A percentile compares a stretch with the other conserved stretches of the same genome.
Evolutionary conservation across 2,797 vertebrate genomes (phyloP).

Genomic region (Perdix hodgsoniae): DNA sequence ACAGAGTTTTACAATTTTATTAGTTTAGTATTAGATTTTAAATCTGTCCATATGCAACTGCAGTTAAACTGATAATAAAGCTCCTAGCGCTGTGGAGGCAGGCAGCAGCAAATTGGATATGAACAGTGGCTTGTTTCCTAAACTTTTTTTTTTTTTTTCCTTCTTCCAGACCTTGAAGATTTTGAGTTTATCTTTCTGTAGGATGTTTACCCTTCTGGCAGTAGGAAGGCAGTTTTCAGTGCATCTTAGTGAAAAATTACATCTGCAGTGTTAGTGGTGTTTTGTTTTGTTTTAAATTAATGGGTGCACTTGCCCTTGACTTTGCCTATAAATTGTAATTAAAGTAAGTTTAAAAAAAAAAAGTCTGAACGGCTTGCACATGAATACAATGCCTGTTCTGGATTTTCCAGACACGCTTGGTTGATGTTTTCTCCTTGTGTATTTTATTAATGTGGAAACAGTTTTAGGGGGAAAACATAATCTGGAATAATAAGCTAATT

Average conservation of each 20-base stretch:
- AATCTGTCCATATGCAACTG: background rate
- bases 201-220: background rate
- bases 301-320: background rate
- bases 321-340: background rate
- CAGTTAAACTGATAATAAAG: background rate
- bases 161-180: background rate
- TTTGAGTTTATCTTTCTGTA: background rate
- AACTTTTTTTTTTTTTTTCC: background rate
- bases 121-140: background rate
- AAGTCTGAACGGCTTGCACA: accelerated
- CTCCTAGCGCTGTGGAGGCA: background rate
- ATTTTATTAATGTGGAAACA: background rate
- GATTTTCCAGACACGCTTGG: background rate
- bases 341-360: background rate
- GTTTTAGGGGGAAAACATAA: background rate
- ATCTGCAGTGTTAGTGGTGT: accelerated
- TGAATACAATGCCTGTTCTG: background rate
- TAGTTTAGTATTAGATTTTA: background rate
- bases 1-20: background rate
- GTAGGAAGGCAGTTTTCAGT: background rate
- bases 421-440: background rate
- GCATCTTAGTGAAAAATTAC: background rate
- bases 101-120: background rate
- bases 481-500: background rate
- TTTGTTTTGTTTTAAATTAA: background rate